Conservation (phyloP, 2,113 vertebrate species). For the Rhinolophus ferrumequinum region DNA sequence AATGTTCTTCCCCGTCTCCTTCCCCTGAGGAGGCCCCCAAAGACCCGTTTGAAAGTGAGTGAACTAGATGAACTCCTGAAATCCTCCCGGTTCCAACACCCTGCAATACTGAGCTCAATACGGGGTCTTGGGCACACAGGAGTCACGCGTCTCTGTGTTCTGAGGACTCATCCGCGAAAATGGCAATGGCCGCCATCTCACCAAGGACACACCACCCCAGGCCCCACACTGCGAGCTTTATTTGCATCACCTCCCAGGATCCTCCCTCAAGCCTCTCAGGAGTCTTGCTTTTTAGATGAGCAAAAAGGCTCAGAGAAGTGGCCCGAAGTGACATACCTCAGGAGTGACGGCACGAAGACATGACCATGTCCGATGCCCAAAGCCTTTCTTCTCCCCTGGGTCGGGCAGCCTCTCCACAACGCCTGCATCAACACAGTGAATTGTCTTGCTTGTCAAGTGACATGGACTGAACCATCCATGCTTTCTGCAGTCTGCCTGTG, state of each 20-base stretch:
- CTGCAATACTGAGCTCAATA: background rate
- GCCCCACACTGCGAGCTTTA: background rate
- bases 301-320: background rate
- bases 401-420: accelerated
- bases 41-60: background rate
- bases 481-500: background rate
- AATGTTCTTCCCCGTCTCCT: background rate
- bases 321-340: accelerated
- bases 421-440: accelerated
- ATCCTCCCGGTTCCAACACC: background rate
- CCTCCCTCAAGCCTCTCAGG: background rate
- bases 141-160: background rate
- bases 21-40: background rate
- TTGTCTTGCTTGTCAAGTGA: background rate
- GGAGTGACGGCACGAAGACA: background rate
- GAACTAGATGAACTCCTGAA: no score
- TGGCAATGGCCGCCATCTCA: accelerated
- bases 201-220: background rate
- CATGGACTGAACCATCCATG: background rate
- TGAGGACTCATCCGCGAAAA: background rate
- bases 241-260: background rate
- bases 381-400: background rate
- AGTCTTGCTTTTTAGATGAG: background rate
- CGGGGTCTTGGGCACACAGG: background rate
- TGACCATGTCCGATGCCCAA: accelerated